phyloP scores from a whole-genome alignment of 2,888 invertebrate genomes.

The Chaitophorus viminalis region DNA sequence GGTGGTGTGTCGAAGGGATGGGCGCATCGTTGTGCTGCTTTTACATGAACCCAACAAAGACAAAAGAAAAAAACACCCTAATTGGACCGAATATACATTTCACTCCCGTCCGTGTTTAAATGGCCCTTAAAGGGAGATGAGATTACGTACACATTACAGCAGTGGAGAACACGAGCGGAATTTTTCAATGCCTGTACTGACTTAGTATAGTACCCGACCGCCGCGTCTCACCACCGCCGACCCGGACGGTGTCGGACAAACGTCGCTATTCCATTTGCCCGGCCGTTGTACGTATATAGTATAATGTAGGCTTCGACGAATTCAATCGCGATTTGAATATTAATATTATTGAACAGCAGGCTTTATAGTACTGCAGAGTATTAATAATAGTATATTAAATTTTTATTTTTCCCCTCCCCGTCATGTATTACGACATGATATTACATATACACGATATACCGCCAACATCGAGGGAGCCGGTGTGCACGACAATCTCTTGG shows the following conservation, averaged over 20 bases:
- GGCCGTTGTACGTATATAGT: no score
- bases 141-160: slow-evolving; percentile 26
- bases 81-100: slow-evolving; percentile 47
- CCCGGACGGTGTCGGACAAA: no score
- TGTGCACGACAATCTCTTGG: neutral
- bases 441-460: neutral
- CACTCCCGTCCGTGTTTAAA: slow-evolving; percentile 13
- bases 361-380: no score
- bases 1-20: neutral
- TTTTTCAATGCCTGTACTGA: neutral
- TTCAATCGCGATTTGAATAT: neutral
- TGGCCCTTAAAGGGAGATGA: slow-evolving; percentile 46
- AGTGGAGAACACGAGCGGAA: neutral
- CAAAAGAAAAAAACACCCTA: slow-evolving; percentile 11
- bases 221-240: neutral
- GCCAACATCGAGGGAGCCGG: neutral
- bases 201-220: neutral
- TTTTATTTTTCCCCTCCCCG: neutral
- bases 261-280: no score
- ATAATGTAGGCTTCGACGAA: neutral
- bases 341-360: neutral
- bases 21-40: neutral
- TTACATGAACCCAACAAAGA: neutral
- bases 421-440: neutral
- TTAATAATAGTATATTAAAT: neutral